A percentile compares a stretch with the other conserved stretches of the same genome.
phyloP scores from a whole-genome alignment of 1,140 invertebrate genomes.

The Glomeris maerens region DNA sequence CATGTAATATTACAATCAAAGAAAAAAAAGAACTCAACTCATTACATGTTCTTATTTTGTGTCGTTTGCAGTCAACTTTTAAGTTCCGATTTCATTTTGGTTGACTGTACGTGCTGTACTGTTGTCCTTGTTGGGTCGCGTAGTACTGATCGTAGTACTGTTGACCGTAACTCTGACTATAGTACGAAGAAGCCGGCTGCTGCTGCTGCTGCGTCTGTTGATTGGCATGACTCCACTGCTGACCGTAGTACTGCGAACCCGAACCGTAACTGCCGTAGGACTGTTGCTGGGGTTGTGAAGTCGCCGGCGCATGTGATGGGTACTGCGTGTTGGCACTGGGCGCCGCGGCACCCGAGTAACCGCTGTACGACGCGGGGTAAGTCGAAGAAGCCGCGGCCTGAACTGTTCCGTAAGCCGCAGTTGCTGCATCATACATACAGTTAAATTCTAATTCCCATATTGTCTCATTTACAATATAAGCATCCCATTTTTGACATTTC shows the following conservation, averaged over 20 bases:
- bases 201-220: conserved; percentile 6
- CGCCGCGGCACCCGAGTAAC: neutral
- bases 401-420: neutral
- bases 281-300: neutral
- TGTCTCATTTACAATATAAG: too few species aligned
- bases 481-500: too few species aligned
- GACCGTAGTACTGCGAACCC: conserved; percentile 2
- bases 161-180: conserved; percentile 7
- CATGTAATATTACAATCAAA: neutral
- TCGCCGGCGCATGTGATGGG: neutral
- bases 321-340: neutral
- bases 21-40: neutral
- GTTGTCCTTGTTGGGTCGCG: neutral
- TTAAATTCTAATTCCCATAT: too few species aligned
- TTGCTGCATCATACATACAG: neutral
- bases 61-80: neutral
- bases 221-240: conserved; percentile 1
- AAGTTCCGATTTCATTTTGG: neutral
- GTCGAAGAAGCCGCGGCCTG: neutral
- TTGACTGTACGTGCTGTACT: neutral
- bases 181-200: too few species aligned
- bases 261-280: neutral
- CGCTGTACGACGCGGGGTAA: neutral
- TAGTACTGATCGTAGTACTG: conserved; percentile 7
- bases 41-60: neutral